Conservation (phyloP, 1,140 invertebrate species). For the Ladona fulva region DNA sequence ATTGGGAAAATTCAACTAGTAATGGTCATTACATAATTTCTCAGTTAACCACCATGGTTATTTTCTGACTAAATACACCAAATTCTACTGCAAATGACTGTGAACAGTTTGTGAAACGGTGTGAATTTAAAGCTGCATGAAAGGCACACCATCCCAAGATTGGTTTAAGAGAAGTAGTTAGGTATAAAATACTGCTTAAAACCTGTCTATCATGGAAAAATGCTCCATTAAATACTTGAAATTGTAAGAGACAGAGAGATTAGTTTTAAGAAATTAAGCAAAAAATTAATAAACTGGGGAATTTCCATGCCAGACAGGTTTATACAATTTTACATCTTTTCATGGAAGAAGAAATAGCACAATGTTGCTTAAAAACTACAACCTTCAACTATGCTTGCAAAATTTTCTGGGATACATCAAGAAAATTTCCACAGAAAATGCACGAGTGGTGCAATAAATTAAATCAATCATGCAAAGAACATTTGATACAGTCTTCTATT, state of each 20-base stretch:
- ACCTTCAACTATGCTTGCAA: slow-evolving; percentile 1
- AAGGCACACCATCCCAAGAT: slow-evolving; percentile 3
- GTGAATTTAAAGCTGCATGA: slow-evolving; percentile 3
- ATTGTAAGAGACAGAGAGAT: neutral
- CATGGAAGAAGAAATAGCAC: neutral
- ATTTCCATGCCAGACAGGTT: neutral
- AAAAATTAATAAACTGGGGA: neutral
- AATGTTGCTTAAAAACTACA: neutral
- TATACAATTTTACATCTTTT: neutral
- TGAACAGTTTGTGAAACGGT: slow-evolving; percentile 9
- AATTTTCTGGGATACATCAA: neutral
- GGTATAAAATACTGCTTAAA: neutral
- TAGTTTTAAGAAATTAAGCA: neutral
- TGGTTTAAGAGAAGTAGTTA: neutral
- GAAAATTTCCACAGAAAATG: neutral
- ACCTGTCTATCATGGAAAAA: slow-evolving; percentile 1
- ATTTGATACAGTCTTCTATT: slow-evolving; percentile 8
- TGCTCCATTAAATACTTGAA: neutral
- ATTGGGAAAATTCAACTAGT: neutral
- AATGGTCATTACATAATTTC: neutral
- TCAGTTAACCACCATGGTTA: neutral
- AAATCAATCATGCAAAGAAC: neutral
- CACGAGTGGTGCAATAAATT: neutral
- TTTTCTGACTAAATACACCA: neutral
- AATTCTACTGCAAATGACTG: neutral